Conservation (phyloP, 2,113 vertebrate genomes). For the Camelus dromedarius region DNA sequence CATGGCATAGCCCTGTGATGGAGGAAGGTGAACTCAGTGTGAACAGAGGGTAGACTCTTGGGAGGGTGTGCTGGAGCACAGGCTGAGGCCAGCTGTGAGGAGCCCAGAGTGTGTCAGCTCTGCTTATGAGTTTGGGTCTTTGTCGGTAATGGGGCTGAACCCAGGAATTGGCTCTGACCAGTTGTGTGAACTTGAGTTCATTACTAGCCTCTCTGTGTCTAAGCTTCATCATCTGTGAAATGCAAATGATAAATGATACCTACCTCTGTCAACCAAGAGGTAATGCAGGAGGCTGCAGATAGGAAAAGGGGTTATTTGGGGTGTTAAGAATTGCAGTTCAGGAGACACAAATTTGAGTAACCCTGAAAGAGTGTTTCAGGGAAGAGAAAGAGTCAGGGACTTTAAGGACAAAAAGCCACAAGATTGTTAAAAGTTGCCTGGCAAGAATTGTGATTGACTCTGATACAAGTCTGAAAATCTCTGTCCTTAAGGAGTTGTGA, state of each 20-base stretch:
- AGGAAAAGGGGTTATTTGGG: not conserved
- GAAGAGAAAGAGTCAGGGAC: too few relatives aligned
- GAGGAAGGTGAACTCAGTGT: not conserved
- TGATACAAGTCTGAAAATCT: not conserved
- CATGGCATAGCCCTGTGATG: not conserved
- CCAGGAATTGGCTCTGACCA: not conserved
- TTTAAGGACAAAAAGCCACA: too few relatives aligned
- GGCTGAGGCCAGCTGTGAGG: not conserved
- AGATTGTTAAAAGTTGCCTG: not conserved
- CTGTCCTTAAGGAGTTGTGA: not conserved
- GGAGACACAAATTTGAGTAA: too few relatives aligned
- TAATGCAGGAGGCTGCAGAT: not conserved
- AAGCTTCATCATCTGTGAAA: not conserved
- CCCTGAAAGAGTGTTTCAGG: too few relatives aligned
- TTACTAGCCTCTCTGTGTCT: not conserved
- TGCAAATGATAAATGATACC: not conserved
- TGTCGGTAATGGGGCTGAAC: not conserved
- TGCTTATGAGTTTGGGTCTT: not conserved
- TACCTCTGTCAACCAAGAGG: not conserved
- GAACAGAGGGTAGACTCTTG: too few relatives aligned
- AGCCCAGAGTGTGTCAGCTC: too few relatives aligned
- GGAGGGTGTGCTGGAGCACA: too few relatives aligned
- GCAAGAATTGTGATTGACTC: not conserved
- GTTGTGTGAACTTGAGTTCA: not conserved
- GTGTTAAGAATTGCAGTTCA: not conserved